Evolutionary conservation across 2,113 vertebrate species (phyloP), one percentile per base, ranked within the genome.

Genomic region (Ancistrus triradiatus): DNA sequence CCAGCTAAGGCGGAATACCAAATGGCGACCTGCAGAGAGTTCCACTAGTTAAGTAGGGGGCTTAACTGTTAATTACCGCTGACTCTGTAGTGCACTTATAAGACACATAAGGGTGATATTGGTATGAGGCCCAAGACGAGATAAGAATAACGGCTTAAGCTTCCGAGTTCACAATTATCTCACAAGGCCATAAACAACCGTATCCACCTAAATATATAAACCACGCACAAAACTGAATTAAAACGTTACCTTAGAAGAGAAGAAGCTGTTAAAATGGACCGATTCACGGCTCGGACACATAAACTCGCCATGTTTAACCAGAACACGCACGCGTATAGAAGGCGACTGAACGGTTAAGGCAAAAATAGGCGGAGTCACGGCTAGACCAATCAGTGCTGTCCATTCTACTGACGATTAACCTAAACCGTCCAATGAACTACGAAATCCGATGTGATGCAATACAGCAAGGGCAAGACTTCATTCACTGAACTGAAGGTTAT

Each of bases 261-360:
- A 57, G 83, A 74, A 0, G 76, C 77, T 37, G 72, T 71, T 63
- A 85, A 33, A 3, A 80, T 2, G 0, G 25, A 80, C 68, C 74
- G 83, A 57, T 76, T 75, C 27, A 79, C 68, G 0, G 68, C 80
- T 38, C 85, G 83, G 0, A 80, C 78, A 68, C 87, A 88, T 81
- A 79, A 76, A 18, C 74, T 81, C 74, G 87, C 87, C 88, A 90
- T 90, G 66, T 80, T 84, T 7, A 18, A 44, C 50, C 63, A 49
- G 27, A 52, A 25, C 1, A 10, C 8, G 44, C 52, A 49, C 31
- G 21, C 52, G 31, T 13, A 7, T 2, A 33, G 19, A 33, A 22
- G 3, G 25, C 21, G 11, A 3, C 31, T 14, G 10, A 19, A 24
- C 31, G 21, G 2, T 6, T 8, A 4, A 17, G 11, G 1, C 7